Percentiles rank a stretch among this genome's conserved stretches.
phyloP scores from a whole-genome alignment of 2,113 vertebrate genomes.

The Motacilla alba region DNA sequence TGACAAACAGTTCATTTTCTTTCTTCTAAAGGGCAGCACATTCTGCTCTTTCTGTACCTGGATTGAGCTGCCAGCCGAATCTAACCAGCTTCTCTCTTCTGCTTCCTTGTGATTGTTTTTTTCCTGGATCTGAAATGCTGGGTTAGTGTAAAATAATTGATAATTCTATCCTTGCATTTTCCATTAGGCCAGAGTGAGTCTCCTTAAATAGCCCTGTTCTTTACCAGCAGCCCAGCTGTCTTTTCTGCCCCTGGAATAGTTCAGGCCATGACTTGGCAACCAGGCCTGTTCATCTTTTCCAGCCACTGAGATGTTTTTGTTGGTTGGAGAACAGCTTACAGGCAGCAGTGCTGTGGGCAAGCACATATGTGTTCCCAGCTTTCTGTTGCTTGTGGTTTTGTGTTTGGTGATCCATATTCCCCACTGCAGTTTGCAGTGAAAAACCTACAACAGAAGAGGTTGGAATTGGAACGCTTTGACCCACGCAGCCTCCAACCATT shows the following conservation, averaged over 20 bases:
- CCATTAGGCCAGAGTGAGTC: conserved; percentile 50
- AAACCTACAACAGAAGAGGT: neutral
- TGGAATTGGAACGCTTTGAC: neutral
- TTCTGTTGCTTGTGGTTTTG: conserved; percentile 35
- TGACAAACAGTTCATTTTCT: neutral
- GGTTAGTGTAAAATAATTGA: conserved; percentile 62
- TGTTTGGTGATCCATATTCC: conserved; percentile 2
- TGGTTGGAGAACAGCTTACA: conserved; percentile 32
- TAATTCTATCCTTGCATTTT: conserved; percentile 66
- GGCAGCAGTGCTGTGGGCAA: conserved; percentile 37
- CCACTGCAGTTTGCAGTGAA: neutral
- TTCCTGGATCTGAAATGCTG: conserved; percentile 30
- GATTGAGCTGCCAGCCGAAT: neutral
- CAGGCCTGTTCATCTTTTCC: conserved; percentile 62
- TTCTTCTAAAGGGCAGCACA: neutral
- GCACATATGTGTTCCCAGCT: neutral
- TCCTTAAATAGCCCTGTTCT: conserved; percentile 48
- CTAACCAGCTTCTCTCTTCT: neutral
- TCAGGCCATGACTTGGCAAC: neutral
- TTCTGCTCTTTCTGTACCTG: neutral
- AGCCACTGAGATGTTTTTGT: conserved; percentile 41
- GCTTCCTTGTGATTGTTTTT: conserved; percentile 1
- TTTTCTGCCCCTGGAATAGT: conserved; percentile 46
- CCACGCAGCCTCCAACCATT: neutral
- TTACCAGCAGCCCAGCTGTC: conserved; percentile 44